These are phyloP conservation scores for Plebejus melissa DNA, from an alignment of 2,888 invertebrate species.

Conservation along the genomic window DNA sequence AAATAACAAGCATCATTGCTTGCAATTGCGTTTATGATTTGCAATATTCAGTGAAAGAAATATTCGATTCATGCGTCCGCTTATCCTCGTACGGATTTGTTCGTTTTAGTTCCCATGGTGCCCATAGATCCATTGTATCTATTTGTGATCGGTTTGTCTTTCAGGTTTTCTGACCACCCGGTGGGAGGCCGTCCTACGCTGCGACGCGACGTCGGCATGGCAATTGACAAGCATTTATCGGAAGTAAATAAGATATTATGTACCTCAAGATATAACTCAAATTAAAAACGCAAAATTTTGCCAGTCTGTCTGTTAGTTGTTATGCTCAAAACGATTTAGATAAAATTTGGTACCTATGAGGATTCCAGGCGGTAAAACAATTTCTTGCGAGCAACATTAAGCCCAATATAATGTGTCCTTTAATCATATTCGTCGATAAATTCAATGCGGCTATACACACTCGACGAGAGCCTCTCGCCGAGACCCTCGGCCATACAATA, in stretches of 20 bases:
- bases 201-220: neutral
- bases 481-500: too few relatives aligned
- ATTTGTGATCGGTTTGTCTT: neutral
- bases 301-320: too few relatives aligned
- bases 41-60: neutral
- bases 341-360: too few relatives aligned
- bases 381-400: too few relatives aligned
- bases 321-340: too few relatives aligned
- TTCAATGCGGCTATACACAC: too few relatives aligned
- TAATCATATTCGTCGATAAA: too few relatives aligned
- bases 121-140: neutral
- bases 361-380: too few relatives aligned
- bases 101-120: neutral
- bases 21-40: slow-evolving; percentile 5
- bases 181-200: neutral
- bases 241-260: neutral
- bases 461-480: too few relatives aligned
- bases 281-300: too few relatives aligned
- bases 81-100: neutral
- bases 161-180: neutral
- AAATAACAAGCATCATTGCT: neutral
- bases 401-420: too few relatives aligned
- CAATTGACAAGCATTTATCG: slow-evolving; percentile 1
- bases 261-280: too few relatives aligned
- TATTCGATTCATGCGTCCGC: neutral